Evolutionary conservation across 2,113 vertebrate genomes (phyloP).

Genomic region (Pachycephala philippinensis): DNA sequence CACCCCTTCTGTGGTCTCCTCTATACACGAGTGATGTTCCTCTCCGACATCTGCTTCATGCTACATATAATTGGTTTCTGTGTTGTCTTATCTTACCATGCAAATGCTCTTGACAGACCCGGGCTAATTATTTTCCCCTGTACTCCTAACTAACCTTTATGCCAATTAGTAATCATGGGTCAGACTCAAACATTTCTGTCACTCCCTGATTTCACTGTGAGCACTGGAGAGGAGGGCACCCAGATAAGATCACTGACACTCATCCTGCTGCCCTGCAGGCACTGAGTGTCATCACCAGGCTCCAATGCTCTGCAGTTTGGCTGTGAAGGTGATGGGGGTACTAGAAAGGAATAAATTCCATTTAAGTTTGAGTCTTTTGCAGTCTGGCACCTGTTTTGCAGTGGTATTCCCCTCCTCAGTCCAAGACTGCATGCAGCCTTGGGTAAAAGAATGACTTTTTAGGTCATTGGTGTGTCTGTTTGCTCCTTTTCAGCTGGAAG

Average conservation of each 20-base stretch:
- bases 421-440: not conserved
- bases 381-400: not conserved
- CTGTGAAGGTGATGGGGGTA: not conserved
- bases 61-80: not conserved
- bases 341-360: not conserved
- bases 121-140: not conserved
- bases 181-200: not conserved
- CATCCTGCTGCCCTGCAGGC: not conserved
- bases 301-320: not conserved
- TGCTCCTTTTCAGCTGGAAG: not conserved
- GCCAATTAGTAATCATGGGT: not conserved
- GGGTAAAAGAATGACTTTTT: not conserved
- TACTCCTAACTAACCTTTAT: not conserved
- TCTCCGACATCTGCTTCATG: not conserved
- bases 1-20: not conserved
- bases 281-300: not conserved
- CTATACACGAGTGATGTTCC: not conserved
- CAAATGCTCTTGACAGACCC: not conserved
- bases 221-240: not conserved
- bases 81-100: not conserved
- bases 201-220: not conserved
- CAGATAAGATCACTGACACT: not conserved
- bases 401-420: not conserved
- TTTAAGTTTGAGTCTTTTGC: not conserved
- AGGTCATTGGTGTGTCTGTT: not conserved